Percentiles rank a stretch among this genome's conserved stretches.
Conservation (phyloP, 2,797 vertebrate genomes). For the Tiaroga cobitis region DNA sequence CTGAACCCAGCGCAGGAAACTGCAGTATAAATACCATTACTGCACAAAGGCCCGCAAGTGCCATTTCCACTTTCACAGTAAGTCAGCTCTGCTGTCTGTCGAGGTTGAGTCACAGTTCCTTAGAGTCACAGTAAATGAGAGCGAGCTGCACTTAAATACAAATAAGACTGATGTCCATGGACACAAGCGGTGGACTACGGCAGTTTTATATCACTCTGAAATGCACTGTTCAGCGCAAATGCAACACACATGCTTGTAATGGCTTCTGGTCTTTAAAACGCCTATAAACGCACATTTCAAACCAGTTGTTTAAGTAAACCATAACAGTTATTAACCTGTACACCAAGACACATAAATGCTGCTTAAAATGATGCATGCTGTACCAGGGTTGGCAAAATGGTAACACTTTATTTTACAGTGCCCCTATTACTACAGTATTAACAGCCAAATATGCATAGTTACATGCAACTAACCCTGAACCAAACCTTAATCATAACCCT, state of each 20-base stretch:
- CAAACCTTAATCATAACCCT: no score
- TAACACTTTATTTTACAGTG: no score
- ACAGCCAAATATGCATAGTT: no score
- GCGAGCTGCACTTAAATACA: conserved; percentile 38
- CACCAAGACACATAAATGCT: neutral
- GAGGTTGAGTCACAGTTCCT: conserved; percentile 44
- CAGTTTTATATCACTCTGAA: conserved; percentile 30
- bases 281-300: conserved; percentile 12
- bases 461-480: no score
- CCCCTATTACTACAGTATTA: no score
- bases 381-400: neutral
- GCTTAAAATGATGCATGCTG: neutral
- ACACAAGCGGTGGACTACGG: neutral
- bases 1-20: neutral
- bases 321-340: conserved; percentile 20
- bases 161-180: conserved; percentile 38
- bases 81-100: conserved; percentile 37
- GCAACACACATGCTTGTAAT: conserved; percentile 5
- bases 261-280: conserved; percentile 29
- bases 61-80: conserved; percentile 33
- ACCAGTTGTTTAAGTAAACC: conserved; percentile 12
- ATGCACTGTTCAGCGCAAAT: conserved; percentile 36
- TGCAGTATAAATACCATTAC: conserved; percentile 32
- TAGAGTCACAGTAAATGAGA: conserved; percentile 49
- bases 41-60: conserved; percentile 26